These are phyloP conservation scores for Sterrhoptilus dennistouni DNA, from an alignment of 2,113 vertebrate genomes.

Conservation along the genomic window DNA sequence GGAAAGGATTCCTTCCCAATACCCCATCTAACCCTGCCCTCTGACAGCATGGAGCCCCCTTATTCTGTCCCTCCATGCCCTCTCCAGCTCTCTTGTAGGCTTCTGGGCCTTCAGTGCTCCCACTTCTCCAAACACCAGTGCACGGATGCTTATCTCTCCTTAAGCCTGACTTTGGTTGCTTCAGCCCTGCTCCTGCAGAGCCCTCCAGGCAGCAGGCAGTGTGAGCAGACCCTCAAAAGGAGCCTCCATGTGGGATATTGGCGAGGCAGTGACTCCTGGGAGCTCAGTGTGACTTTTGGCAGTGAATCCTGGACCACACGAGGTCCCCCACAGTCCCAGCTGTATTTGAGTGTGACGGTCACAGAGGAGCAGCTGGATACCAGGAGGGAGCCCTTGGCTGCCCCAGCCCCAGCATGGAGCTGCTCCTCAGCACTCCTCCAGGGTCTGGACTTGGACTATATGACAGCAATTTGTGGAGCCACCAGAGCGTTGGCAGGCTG, in stretches of 20 bases:
- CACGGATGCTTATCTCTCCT: not conserved
- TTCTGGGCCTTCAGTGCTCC: not conserved
- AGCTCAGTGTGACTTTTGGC: not conserved
- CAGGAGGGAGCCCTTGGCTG: not conserved
- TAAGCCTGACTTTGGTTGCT: not conserved
- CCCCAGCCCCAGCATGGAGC: not conserved
- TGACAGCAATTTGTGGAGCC: not conserved
- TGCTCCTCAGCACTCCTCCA: not conserved
- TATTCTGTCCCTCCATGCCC: not conserved
- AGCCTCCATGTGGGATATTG: not conserved
- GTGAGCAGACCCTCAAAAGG: not conserved
- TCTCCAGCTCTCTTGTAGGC: not conserved
- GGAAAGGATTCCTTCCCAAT: not conserved
- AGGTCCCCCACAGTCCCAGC: not conserved
- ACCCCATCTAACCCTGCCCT: not conserved
- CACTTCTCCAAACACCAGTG: not conserved
- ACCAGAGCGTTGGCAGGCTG: not conserved
- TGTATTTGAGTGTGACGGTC: not conserved
- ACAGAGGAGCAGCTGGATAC: not conserved
- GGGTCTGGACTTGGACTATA: not conserved
- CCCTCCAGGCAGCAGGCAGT: rapidly evolving
- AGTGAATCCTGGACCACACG: too few species aligned
- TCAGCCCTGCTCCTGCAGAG: not conserved
- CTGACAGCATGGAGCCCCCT: not conserved
- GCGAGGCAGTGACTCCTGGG: not conserved